These are phyloP conservation scores for Gila orcuttii DNA, from an alignment of 2,113 vertebrate species.

Conservation along the genomic window DNA sequence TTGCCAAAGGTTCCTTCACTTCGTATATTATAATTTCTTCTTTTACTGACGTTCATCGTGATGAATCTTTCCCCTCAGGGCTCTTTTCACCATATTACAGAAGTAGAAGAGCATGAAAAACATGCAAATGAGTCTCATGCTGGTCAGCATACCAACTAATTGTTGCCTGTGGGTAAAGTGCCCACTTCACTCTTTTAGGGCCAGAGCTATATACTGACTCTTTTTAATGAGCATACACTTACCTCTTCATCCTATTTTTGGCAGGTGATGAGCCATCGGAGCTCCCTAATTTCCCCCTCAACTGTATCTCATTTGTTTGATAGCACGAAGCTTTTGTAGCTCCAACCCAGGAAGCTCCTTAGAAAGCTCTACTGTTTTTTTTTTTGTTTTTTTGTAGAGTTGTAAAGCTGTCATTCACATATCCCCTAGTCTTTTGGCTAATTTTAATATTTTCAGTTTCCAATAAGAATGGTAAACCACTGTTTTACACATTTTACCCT, in stretches of 20 bases:
- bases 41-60: neutral
- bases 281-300: neutral
- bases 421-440: neutral
- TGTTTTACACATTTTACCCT: neutral
- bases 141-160: constrained; percentile 46
- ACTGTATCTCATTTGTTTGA: neutral
- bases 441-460: neutral
- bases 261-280: neutral
- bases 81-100: constrained; percentile 49
- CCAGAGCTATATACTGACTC: neutral
- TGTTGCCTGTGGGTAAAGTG: constrained; percentile 45
- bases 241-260: constrained; percentile 27
- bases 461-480: neutral
- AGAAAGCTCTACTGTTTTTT: neutral
- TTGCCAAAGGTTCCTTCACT: neutral
- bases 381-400: neutral
- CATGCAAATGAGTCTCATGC: constrained; percentile 58
- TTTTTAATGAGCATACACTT: constrained; percentile 36
- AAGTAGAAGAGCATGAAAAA: constrained; percentile 63
- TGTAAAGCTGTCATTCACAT: neutral
- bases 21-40: neutral
- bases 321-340: neutral
- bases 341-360: neutral
- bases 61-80: constrained; percentile 54
- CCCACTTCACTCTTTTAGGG: constrained; percentile 12